Evolutionary conservation across 1,140 invertebrate genomes (phyloP).

Genomic region (Potamilus streckersoni): DNA sequence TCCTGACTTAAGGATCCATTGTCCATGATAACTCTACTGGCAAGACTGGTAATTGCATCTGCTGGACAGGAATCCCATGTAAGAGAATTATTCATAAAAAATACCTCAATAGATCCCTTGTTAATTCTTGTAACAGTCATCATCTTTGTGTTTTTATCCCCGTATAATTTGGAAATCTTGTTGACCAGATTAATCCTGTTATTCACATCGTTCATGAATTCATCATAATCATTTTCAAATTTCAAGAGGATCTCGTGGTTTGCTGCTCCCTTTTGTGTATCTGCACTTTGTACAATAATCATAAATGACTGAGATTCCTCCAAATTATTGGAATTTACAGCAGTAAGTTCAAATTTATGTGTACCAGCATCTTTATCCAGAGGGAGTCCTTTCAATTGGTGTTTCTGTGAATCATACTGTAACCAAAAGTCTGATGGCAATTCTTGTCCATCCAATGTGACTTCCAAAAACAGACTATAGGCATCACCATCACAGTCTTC

Average conservation of each 20-base stretch:
- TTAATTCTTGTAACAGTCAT: conserved; percentile 78
- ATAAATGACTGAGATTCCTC: conserved; percentile 28
- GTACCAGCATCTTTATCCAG: conserved; percentile 75
- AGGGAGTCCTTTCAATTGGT: conserved; percentile 72
- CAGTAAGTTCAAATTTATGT: conserved; percentile 43
- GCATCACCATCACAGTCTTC: conserved; percentile 89
- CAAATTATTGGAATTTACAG: conserved; percentile 18
- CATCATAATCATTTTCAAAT: conserved; percentile 78
- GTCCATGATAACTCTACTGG: conserved; percentile 72
- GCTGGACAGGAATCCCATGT: conserved; percentile 80
- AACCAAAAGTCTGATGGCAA: conserved; percentile 45
- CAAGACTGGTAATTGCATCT: conserved; percentile 78
- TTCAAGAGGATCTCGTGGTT: conserved; percentile 81
- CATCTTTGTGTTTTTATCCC: conserved; percentile 78
- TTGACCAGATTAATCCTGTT: conserved; percentile 79
- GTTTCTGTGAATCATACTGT: conserved; percentile 32
- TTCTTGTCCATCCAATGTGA: conserved; percentile 74
- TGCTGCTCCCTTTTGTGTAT: conserved; percentile 15
- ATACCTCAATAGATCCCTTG: conserved; percentile 72
- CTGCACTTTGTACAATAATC: conserved; percentile 30
- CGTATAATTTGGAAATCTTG: conserved; percentile 80
- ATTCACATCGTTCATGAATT: conserved; percentile 77
- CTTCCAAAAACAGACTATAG: conserved; percentile 77
- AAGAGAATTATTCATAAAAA: conserved; percentile 84
- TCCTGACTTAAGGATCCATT: conserved; percentile 70